Evolutionary conservation across 1,140 invertebrate genomes (phyloP), one percentile per base, ranked within the genome.

Genomic region (Galleria mellonella): DNA sequence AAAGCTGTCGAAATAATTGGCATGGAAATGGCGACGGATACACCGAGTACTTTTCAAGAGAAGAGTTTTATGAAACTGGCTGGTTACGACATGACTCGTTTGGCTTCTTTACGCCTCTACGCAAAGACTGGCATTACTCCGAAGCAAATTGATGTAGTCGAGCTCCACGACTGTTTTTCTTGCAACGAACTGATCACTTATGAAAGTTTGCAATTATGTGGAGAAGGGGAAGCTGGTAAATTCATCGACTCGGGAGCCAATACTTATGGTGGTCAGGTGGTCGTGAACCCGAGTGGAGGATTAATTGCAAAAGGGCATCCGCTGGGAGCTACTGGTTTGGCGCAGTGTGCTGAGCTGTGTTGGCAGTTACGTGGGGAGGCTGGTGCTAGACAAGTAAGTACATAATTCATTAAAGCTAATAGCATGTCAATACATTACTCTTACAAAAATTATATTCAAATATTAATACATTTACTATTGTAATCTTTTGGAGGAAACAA

Each of bases 281-380:
- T 99, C 0, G 89, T 99, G 0, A 99, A 99, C 84, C 98, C 98
- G 1, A 98, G 96, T 79, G 98, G 98, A 32, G 98, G 98, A 23
- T 88, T 99, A 4, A 99, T 99, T 51, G 98, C 97, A 0, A 99
- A 99, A 85, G 98, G 98, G 2, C 98, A 99, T 91, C 98, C 98
- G 17, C 85, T 99, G 15, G 98, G 98, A 33, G 98, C 98, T 3
- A 99, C 98, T 43, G 98, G 97, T 73, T 77, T 99, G 42, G 98
- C 98, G 7, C 98, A 99, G 75, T 99, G 97, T 86, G 87, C 95
- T 14, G 98, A 99, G 87, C 87, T 99, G 5, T 94, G 92, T 58
- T 99, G 97, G 96, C 94, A 97, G 85, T 83, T 99, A 5, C 89
- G 98, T 51, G 96, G 96, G 1, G 87, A 93, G 84, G 97, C 97